Conservation (phyloP, 2,113 vertebrate genomes). For the Fregata magnificens region DNA sequence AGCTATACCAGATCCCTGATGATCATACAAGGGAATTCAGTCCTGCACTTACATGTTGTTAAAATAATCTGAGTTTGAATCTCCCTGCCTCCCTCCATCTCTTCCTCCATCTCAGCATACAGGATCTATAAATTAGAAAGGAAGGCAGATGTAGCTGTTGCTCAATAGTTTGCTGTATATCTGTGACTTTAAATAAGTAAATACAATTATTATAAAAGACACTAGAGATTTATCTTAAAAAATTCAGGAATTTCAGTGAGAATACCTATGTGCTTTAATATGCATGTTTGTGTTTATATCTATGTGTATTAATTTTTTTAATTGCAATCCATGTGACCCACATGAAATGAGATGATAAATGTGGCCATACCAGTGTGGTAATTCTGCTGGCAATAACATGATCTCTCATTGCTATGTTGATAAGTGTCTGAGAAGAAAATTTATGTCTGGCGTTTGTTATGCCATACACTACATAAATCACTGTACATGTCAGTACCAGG, state of each 20-base stretch:
- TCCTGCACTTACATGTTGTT: background rate
- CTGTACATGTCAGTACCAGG: background rate
- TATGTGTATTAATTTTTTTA: background rate
- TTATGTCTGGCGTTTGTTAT: conserved; percentile 1
- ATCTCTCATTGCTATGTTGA: conserved; percentile 23
- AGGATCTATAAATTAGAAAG: background rate
- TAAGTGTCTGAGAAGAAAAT: conserved; percentile 37
- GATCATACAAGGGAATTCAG: background rate
- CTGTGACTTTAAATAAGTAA: background rate
- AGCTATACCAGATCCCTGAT: background rate
- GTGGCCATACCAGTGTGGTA: background rate
- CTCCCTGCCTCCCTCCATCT: background rate
- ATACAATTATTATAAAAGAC: background rate
- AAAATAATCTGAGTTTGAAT: background rate
- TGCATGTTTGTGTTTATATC: background rate
- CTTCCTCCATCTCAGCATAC: background rate
- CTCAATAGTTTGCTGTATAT: background rate
- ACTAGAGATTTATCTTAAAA: background rate
- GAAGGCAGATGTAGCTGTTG: background rate
- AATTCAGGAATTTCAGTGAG: background rate
- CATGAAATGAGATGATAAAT: background rate
- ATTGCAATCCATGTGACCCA: background rate
- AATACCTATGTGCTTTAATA: background rate
- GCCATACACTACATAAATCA: background rate
- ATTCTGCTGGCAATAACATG: background rate